These are phyloP conservation scores for Caenorhabditis brenneri DNA, from an alignment of 1,140 invertebrate species.

Conservation along the genomic window DNA sequence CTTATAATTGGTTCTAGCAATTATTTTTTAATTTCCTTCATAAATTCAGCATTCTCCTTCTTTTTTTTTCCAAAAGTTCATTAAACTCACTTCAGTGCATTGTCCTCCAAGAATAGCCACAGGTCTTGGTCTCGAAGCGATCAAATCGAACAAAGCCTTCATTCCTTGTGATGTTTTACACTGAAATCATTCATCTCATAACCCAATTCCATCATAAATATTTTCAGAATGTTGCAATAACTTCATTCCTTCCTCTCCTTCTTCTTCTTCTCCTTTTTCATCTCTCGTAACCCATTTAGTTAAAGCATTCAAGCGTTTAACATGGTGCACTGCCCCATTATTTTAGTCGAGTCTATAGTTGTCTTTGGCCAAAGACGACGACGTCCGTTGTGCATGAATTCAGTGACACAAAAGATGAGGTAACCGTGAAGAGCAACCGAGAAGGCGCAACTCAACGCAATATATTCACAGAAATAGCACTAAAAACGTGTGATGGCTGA, in stretches of 20 bases:
- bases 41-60: background rate
- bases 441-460: background rate
- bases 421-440: background rate
- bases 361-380: background rate
- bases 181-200: slow-evolving; percentile 75
- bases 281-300: slow-evolving; percentile 14
- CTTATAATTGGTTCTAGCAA: background rate
- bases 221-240: slow-evolving; percentile 1
- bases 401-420: slow-evolving; percentile 8
- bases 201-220: background rate
- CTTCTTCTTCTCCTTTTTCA: background rate
- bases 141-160: slow-evolving; percentile 97
- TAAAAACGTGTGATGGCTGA: slow-evolving; percentile 3
- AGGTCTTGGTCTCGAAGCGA: slow-evolving; percentile 86
- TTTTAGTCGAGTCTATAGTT: background rate
- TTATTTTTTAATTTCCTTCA: background rate
- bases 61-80: background rate
- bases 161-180: slow-evolving; percentile 97
- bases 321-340: slow-evolving; percentile 9
- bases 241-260: too few relatives aligned
- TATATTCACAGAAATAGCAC: background rate
- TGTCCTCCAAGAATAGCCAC: slow-evolving; percentile 94
- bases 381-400: background rate
- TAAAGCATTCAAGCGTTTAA: slow-evolving; percentile 45
- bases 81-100: slow-evolving; percentile 86